Evolutionary conservation across 2,888 invertebrate species (phyloP).

Genomic region (Euzophera pinguis): DNA sequence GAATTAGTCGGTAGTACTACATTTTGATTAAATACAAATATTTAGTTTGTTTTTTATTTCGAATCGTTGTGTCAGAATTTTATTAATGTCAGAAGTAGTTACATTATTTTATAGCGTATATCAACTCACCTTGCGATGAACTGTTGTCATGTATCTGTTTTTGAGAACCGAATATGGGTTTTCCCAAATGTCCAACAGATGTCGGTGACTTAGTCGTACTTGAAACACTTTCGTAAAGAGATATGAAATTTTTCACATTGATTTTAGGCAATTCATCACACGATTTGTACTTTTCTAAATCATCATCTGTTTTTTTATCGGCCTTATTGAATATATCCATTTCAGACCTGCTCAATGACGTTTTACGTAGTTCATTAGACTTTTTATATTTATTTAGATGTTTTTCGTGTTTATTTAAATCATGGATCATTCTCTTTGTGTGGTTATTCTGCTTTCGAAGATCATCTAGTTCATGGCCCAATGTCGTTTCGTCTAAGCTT

Average conservation of each 20-base stretch:
- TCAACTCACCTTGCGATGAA: slow-evolving; percentile 51
- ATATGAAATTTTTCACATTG: slow-evolving; percentile 66
- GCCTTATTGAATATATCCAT: slow-evolving; percentile 71
- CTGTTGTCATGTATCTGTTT: slow-evolving; percentile 40
- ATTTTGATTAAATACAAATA: too few species aligned
- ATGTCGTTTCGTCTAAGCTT: slow-evolving; percentile 38
- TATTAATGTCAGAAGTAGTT: too few species aligned
- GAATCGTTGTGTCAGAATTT: too few species aligned
- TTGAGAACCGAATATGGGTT: slow-evolving; percentile 40
- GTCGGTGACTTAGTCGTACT: slow-evolving; percentile 41
- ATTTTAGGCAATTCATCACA: slow-evolving; percentile 68
- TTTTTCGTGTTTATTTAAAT: slow-evolving; percentile 29
- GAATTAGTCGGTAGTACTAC: too few species aligned
- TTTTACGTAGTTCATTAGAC: slow-evolving; percentile 40
- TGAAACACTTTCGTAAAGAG: slow-evolving; percentile 63
- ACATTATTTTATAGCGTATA: not conserved
- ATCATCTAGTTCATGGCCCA: slow-evolving; percentile 12
- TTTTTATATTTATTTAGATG: slow-evolving; percentile 29
- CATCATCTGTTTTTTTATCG: slow-evolving; percentile 39
- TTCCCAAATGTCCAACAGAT: slow-evolving; percentile 33
- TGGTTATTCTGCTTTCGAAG: slow-evolving; percentile 21
- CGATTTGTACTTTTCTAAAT: slow-evolving; percentile 64
- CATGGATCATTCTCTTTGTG: slow-evolving; percentile 29
- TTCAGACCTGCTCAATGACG: slow-evolving; percentile 69
- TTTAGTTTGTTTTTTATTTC: too few species aligned